Base-by-base conservation (phyloP, 2,797 vertebrate species). In the Eulemur albifrons region DNA sequence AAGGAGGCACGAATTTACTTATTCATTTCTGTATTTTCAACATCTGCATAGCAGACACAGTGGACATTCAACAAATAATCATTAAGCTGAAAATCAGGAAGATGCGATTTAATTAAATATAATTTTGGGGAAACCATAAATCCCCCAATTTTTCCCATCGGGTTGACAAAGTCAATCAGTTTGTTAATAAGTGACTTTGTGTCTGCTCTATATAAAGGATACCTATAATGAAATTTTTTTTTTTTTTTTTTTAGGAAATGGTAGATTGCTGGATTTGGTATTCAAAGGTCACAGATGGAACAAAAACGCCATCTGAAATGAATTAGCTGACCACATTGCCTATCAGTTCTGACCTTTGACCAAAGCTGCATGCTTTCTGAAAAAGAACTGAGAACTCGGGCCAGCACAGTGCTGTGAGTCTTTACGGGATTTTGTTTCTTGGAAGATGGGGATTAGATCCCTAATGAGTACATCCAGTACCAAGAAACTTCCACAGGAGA, bases 11-110 rank as follows among this genome's bases (percentile, higher is more conserved):
- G 50, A 59, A 76, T 50, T 10, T 75, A 87, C 75, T 90, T 76
- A 88, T 40, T 90, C 69, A 76, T 15, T n/a, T 77, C n/a, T 79
- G n/a, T 43, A 23, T 70, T 96, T 85, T 90, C 70, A n/a, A 83
- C 1, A 13, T 83, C 65, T 80, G 67, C n/a, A 88, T 9, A 57
- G 61, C 23, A 57, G 40, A 48, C 54, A 79, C 11, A 38, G 63
- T 1, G 88, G 43, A 73, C 9, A 12, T 77, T 86, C 35, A 23
- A 90, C 27, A 90, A 94, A 79, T 82, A 92, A 83, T 59, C 18
- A 1, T 9, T 84, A 27, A 88, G 21, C 12, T 43, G 12, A 85
- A 85, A 94, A 90, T n/a, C 7, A 72, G 13, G 13, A 93, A 77
- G 57, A 32, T 57, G n/a, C 50, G 45, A 65, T 17, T 69, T 84